These are phyloP conservation scores for Cynoglossus semilaevis DNA, from an alignment of 2,113 vertebrate species.

Conservation along the genomic window DNA sequence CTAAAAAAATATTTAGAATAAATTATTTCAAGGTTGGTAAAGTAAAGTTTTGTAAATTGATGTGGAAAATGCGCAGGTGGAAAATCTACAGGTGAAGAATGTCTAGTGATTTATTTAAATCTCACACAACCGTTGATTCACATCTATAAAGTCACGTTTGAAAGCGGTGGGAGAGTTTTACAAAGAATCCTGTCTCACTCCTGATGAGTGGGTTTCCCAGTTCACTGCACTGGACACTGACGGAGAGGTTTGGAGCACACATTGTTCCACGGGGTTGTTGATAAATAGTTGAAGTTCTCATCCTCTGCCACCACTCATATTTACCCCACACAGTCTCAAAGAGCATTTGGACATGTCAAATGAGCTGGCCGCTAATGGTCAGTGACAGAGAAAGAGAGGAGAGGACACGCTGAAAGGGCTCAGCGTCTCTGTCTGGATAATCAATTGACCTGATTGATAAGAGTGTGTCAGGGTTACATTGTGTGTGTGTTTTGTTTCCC, in stretches of 20 bases:
- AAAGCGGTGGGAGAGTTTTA: background rate
- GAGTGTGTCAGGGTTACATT: conserved; percentile 68
- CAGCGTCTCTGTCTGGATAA: conserved; percentile 59
- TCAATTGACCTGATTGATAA: conserved; percentile 76
- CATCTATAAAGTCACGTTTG: background rate
- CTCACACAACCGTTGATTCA: too few relatives aligned
- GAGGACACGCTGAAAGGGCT: conserved; percentile 57
- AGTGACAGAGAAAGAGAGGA: conserved; percentile 42
- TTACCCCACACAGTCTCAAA: conserved; percentile 58
- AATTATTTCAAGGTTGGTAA: too few relatives aligned
- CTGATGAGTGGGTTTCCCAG: conserved; percentile 16
- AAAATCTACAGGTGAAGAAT: too few relatives aligned
- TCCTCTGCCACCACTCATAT: conserved; percentile 45
- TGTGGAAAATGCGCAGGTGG: too few relatives aligned
- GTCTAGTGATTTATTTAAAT: background rate
- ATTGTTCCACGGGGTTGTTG: conserved; percentile 45
- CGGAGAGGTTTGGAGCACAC: conserved; percentile 33
- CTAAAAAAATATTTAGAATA: too few relatives aligned
- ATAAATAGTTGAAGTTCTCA: conserved; percentile 48
- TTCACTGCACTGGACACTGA: conserved; percentile 23
- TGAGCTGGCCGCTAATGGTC: conserved; percentile 57
- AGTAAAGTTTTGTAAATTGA: too few relatives aligned
- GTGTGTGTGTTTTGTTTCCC: conserved; percentile 68
- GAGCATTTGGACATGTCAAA: conserved; percentile 61
- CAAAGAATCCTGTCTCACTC: background rate